These are phyloP conservation scores for Pseudolaguvia tuberculata DNA, from an alignment of 2,113 vertebrate genomes.

Conservation along the genomic window DNA sequence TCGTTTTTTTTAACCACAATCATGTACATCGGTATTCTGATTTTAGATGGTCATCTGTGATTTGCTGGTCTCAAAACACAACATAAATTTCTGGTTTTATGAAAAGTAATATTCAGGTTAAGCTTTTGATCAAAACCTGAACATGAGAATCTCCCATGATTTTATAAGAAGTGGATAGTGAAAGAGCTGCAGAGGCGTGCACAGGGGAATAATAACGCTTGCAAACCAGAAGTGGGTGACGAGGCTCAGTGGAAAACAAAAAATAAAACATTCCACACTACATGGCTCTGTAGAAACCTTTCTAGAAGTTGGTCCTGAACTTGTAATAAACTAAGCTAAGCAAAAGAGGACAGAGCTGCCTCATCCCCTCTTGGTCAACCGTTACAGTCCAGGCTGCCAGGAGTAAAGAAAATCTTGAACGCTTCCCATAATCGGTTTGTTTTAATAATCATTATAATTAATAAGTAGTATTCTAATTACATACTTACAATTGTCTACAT, in stretches of 20 bases:
- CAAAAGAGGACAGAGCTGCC: conserved; percentile 8
- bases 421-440: conserved; percentile 14
- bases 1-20: no score
- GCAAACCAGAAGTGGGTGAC: neutral
- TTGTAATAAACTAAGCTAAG: conserved; percentile 16
- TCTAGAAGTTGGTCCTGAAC: conserved; percentile 13
- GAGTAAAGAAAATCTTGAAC: conserved; percentile 22
- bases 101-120: neutral
- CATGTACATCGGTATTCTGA: neutral
- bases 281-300: conserved; percentile 24
- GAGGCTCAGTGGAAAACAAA: neutral
- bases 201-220: neutral
- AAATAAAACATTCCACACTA: conserved; percentile 15
- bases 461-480: conserved; percentile 29
- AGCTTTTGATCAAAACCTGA: neutral
- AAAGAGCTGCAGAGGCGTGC: conserved; percentile 22
- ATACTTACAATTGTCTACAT: conserved; percentile 27
- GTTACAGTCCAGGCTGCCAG: conserved; percentile 5
- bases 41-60: neutral
- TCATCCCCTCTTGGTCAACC: neutral
- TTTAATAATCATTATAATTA: conserved; percentile 30
- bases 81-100: neutral
- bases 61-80: neutral
- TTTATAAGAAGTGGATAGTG: conserved; percentile 2
- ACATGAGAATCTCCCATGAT: neutral